Evolutionary conservation across 64 coral and sea anemone genomes (phyloP), one percentile per base, ranked within the genome.

Genomic region (Catalaphyllia jardinei): DNA sequence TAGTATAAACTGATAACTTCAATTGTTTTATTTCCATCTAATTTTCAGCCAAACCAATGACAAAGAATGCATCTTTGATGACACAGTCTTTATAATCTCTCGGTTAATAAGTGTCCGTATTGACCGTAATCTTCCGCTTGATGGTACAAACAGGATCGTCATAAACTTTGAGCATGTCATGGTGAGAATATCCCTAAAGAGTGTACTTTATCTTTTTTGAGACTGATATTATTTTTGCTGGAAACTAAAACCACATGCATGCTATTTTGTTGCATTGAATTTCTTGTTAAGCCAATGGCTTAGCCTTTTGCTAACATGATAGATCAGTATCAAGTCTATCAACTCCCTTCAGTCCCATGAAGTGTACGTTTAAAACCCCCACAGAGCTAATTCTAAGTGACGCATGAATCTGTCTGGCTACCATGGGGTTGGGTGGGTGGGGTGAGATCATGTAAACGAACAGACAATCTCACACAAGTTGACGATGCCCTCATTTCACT

Each of bases 111-210:
- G 62, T 27, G 62, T 42, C 8, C 22, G 77, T 10, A 92, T 86
- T n/a, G 74, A 63, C 38, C 52, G 76, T 7, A 31, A 51, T 76
- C 61, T 86, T 39, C 51, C 90, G 16, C 31, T 86, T 22, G 39
- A 19, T 24, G 90, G 81, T 8, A 62, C 29, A 10, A 86, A 67
- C 52, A 78, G 38, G 38, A 86, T 92, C 15, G 75, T 86, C 20
- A 64, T 85, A 19, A 86, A 83, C 25, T 92, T 92, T 62, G 74
- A 79, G 59, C 90, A 86, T 18, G 67, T 92, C 7, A 92, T 92
- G 90, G 90, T 92, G 86, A 71, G 81, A 76, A 76, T 38, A 76
- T 38, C 46, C 15, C 15, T 57, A 57, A 57, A 57, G 30, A 7
- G 27, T 35, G 17, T 49, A 25, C 73, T 18, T 38, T 76, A 12